Percentiles rank a stretch among this genome's conserved stretches.
These are phyloP conservation scores for Yasuhikotakia modesta DNA, from an alignment of 2,797 vertebrate genomes.

Conservation along the genomic window DNA sequence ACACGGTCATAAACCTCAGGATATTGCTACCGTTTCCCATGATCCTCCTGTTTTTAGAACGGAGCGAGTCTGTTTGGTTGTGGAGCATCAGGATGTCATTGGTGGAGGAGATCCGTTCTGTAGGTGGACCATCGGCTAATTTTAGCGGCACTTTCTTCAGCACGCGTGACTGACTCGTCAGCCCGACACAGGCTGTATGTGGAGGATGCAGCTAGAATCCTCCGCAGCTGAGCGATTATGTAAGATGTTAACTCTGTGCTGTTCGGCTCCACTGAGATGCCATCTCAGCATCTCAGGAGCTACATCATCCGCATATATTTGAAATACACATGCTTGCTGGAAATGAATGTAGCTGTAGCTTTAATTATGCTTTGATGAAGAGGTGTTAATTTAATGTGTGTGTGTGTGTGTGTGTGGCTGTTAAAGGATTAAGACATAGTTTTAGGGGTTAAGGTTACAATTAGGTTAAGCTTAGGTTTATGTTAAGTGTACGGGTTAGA, in stretches of 20 bases:
- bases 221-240: conserved; percentile 52
- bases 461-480: too few species aligned
- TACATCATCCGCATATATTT: conserved; percentile 11
- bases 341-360: not conserved
- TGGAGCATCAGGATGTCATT: not conserved
- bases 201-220: conserved; percentile 49
- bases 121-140: conserved; percentile 47
- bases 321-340: conserved; percentile 24
- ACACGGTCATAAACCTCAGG: not conserved
- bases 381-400: not conserved
- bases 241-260: conserved; percentile 53
- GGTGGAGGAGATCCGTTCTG: conserved; percentile 2
- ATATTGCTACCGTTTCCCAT: not conserved
- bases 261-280: not conserved
- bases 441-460: not conserved
- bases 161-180: conserved; percentile 35
- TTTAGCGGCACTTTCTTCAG: conserved; percentile 47
- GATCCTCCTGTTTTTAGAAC: conserved; percentile 10
- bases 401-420: not conserved
- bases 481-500: not conserved
- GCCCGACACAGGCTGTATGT: conserved; percentile 40
- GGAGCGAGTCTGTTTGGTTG: conserved; percentile 8
- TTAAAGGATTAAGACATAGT: too few species aligned
- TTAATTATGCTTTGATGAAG: not conserved
- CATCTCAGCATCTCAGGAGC: not conserved